Evolutionary conservation across 2,113 vertebrate species (phyloP).

Genomic region (Onychostoma macrolepis): DNA sequence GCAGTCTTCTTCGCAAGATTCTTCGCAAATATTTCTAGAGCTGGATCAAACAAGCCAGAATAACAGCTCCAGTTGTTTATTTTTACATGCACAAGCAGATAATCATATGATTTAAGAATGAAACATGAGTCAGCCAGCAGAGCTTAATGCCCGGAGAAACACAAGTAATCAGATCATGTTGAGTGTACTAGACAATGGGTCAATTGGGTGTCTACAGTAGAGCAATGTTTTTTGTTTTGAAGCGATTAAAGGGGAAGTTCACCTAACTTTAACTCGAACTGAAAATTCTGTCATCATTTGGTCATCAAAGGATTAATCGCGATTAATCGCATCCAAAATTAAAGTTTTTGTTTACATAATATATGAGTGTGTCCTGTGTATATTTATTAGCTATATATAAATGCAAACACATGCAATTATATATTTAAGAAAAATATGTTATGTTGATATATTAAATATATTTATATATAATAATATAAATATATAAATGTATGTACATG

Average conservation of each 20-base stretch:
- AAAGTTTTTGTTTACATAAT: too few species aligned
- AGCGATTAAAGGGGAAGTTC: background rate
- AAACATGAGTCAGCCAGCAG: conserved; percentile 17
- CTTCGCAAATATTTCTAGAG: background rate
- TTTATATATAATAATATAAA: too few species aligned
- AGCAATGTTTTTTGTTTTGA: background rate
- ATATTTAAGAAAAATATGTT: too few species aligned
- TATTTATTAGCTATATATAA: too few species aligned
- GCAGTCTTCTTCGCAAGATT: background rate
- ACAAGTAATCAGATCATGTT: conserved; percentile 21
- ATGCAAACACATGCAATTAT: too few species aligned
- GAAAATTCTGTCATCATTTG: background rate
- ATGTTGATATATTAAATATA: too few species aligned
- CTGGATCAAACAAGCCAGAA: background rate
- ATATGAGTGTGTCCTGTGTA: too few species aligned
- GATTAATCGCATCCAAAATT: too few species aligned
- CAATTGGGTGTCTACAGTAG: background rate
- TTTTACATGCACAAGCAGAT: conserved; percentile 3
- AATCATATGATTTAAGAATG: background rate
- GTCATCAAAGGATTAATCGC: too few species aligned
- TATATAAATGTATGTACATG: too few species aligned
- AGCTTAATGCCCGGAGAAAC: conserved; percentile 11
- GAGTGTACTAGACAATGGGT: background rate
- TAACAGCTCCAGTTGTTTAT: conserved; percentile 14
- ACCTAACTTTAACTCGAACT: background rate